phyloP scores from a whole-genome alignment of 1,140 invertebrate genomes.

The Bombus haemorrhoidalis region DNA sequence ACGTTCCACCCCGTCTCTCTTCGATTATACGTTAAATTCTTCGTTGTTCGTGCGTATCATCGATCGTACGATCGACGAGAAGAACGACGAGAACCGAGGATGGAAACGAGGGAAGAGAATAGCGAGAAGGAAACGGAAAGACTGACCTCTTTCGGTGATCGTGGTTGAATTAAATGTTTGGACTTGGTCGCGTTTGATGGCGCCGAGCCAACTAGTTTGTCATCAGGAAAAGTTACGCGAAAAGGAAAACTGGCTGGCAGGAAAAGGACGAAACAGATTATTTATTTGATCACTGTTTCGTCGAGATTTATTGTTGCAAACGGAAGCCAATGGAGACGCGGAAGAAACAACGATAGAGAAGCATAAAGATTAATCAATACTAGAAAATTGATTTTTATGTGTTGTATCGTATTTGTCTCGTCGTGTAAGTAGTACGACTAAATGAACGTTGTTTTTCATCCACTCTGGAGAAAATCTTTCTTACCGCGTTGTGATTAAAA shows the following conservation, averaged over 20 bases:
- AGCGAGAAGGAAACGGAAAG: not conserved
- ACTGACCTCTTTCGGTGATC: slow-evolving; percentile 20
- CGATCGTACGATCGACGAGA: not conserved
- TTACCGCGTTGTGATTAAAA: too few relatives aligned
- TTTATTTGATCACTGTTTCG: slow-evolving; percentile 25
- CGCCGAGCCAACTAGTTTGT: slow-evolving; percentile 56
- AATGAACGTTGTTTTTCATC: not conserved
- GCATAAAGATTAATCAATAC: slow-evolving; percentile 2
- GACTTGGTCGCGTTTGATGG: slow-evolving; percentile 46
- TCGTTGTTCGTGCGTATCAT: slow-evolving; percentile 15
- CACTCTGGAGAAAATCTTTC: not conserved
- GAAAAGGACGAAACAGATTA: slow-evolving; percentile 22
- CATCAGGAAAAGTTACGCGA: slow-evolving; percentile 35
- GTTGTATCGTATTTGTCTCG: not conserved
- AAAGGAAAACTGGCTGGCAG: slow-evolving; percentile 55
- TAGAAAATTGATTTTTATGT: not conserved
- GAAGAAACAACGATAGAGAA: not conserved
- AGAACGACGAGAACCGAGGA: too few relatives aligned
- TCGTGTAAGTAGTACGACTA: not conserved
- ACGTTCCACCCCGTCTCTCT: slow-evolving; percentile 24
- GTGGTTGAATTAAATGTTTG: slow-evolving; percentile 31
- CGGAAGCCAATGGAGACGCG: not conserved
- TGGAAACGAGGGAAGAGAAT: not conserved
- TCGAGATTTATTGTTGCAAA: not conserved
- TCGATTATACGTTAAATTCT: slow-evolving; percentile 60